Evolutionary conservation across 2,113 vertebrate species (phyloP).

Genomic region (Cheirogaleus medius): DNA sequence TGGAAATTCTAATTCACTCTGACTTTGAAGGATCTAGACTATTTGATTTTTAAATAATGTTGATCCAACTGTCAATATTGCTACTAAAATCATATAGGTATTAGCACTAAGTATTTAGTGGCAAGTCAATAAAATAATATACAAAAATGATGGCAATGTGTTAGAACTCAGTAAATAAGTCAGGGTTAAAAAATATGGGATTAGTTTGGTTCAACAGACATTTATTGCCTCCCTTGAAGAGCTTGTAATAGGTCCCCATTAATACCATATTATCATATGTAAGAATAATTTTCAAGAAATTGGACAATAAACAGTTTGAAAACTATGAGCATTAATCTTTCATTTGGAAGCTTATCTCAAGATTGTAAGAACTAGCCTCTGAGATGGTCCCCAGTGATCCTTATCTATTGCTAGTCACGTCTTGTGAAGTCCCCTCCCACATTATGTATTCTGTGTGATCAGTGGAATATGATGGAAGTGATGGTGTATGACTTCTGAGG

Average conservation of each 20-base stretch:
- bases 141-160: not conserved
- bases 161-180: slow-evolving; percentile 34
- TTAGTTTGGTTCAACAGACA: not conserved
- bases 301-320: not conserved
- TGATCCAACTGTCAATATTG: not conserved
- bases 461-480: not conserved
- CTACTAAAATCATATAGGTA: not conserved
- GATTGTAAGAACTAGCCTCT: not conserved
- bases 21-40: slow-evolving; percentile 12
- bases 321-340: not conserved
- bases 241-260: not conserved
- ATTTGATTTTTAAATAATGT: slow-evolving; percentile 3
- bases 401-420: not conserved
- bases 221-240: not conserved
- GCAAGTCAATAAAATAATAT: slow-evolving; percentile 1
- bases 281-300: slow-evolving; percentile 1
- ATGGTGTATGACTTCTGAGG: not conserved
- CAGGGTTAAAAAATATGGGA: not conserved
- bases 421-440: not conserved
- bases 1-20: not conserved
- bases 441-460: not conserved
- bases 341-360: slow-evolving; percentile 3
- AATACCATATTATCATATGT: not conserved
- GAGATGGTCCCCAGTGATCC: not conserved
- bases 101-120: not conserved